Percentiles rank a stretch among this genome's conserved stretches.
Conservation (phyloP, 2,888 invertebrate species). For the Cantharis nigra region DNA sequence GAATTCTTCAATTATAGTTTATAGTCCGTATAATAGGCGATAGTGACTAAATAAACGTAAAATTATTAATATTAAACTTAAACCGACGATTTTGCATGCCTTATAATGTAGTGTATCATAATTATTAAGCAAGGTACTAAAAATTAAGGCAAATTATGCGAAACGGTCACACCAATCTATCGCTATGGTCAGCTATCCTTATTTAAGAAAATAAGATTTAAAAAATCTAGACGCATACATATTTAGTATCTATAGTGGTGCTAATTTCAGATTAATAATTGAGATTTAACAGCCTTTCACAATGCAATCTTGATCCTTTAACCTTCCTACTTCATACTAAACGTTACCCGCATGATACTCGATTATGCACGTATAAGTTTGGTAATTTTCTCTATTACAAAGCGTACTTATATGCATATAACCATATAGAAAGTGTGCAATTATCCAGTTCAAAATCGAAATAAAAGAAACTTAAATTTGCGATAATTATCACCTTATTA, state of each 20-base stretch:
- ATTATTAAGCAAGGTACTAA: too few relatives aligned
- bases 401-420: neutral
- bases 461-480: constrained; percentile 7
- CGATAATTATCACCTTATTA: constrained; percentile 8
- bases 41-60: too few relatives aligned
- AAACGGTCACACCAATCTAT: neutral
- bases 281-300: neutral
- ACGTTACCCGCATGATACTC: neutral
- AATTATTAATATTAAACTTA: too few relatives aligned
- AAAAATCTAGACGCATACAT: neutral
- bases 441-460: constrained; percentile 3
- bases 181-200: neutral
- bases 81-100: too few relatives aligned
- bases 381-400: neutral
- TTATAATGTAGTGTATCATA: too few relatives aligned
- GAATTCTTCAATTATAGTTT: too few relatives aligned
- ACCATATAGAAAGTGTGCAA: constrained; percentile 5
- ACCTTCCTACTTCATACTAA: neutral
- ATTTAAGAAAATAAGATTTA: neutral
- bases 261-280: neutral
- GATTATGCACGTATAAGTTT: neutral
- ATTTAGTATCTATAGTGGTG: neutral
- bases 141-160: too few relatives aligned
- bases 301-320: neutral
- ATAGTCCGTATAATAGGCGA: too few relatives aligned